Evolutionary conservation across 1,140 invertebrate genomes (phyloP), one percentile per base, ranked within the genome.

Genomic region (Pectinophora gossypiella): DNA sequence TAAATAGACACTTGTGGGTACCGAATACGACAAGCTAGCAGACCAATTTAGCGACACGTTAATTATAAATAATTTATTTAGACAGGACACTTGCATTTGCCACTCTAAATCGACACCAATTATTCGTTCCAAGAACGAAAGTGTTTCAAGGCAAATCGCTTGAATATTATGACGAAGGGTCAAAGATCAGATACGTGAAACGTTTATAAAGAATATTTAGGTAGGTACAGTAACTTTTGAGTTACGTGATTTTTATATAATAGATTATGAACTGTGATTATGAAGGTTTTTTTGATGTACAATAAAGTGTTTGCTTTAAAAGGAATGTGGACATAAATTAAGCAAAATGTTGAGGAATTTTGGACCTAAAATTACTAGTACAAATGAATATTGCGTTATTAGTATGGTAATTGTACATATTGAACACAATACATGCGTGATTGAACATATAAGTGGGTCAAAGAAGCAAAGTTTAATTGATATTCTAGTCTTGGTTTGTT

Each of bases 401-500:
- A 40, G 36, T 40, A 40, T 40, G 3, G 3, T 40, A 40, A 40
- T 40, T 40, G 36, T 16, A 40, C 10, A 18, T 15, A 32, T 12
- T 32, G 7, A 32, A 32, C 13, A 40, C 15, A n/a, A 61, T 61
- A 57, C 57, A 60, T 61, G 61, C 48, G 50, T 58, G 50, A 64
- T 65, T 68, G 52, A 56, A 61, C 42, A 19, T 47, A 36, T 56
- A 76, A 61, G 57, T 73, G 56, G 75, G 72, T 49, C 65, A 61
- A 45, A 51, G 59, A 21, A 53, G 53, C 52, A 56, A 47, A 66
- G 44, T 63, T 64, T 72, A 76, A 77, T 76, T 80, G 59, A 66
- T 79, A 76, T 76, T 55, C 67, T 54, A 43, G 56, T 43, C 64
- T 66, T 52, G 60, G 36, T 64, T 45, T 48, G 52, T 72, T 69